Conservation (phyloP, 1,140 invertebrate genomes). For the Heliconius hewitsoni region DNA sequence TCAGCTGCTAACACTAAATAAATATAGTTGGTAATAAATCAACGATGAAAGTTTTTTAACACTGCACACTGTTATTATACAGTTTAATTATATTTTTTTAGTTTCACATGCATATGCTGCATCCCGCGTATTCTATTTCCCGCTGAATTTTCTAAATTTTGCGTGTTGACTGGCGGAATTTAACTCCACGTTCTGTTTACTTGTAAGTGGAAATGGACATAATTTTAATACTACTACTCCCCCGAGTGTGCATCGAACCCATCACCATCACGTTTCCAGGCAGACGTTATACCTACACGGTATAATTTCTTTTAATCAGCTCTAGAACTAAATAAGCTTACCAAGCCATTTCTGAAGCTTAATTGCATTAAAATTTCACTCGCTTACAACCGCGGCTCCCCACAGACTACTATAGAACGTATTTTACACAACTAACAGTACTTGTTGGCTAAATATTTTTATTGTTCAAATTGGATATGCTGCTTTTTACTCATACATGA, state of each 20-base stretch:
- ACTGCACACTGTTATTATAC: background rate
- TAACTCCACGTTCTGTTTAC: too few species aligned
- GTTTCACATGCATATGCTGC: too few species aligned
- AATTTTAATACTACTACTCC: too few species aligned
- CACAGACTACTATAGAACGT: background rate
- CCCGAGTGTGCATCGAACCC: too few species aligned
- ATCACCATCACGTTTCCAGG: too few species aligned
- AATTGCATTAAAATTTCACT: constrained; percentile 13
- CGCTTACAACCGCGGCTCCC: constrained; percentile 5
- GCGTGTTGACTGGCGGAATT: too few species aligned
- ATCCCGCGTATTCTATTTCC: too few species aligned
- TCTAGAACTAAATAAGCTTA: background rate
- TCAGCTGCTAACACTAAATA: constrained; percentile 14
- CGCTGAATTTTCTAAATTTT: too few species aligned
- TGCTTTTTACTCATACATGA: too few species aligned
- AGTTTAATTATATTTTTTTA: too few species aligned
- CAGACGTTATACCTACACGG: too few species aligned
- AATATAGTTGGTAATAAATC: constrained; percentile 8
- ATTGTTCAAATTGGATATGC: background rate
- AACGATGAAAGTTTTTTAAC: background rate
- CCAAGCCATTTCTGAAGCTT: background rate
- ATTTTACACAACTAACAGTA: background rate
- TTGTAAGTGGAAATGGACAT: too few species aligned
- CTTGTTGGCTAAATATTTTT: background rate
- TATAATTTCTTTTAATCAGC: constrained; percentile 3